Percentiles rank a stretch among this genome's conserved stretches.
Conservation (phyloP, 2,113 vertebrate species). For the Myrmecobius fasciatus region DNA sequence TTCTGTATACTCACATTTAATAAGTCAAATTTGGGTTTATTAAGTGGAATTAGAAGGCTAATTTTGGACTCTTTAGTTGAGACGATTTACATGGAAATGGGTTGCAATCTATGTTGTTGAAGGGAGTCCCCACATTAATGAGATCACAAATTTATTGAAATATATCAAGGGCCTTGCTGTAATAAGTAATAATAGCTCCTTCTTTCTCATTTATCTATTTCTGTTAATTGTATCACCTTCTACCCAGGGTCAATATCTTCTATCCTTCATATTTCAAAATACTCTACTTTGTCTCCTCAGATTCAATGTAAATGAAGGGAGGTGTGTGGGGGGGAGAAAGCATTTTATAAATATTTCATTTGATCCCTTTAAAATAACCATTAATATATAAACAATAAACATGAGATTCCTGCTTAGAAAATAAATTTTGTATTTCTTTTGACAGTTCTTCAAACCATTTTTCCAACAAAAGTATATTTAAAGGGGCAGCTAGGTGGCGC, state of each 20-base stretch:
- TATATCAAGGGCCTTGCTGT: background rate
- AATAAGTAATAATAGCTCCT: background rate
- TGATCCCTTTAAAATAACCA: background rate
- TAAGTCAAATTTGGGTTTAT: background rate
- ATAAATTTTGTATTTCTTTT: background rate
- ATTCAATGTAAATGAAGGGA: background rate
- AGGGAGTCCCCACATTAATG: background rate
- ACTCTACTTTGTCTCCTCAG: background rate
- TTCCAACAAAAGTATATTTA: background rate
- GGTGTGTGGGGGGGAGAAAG: background rate
- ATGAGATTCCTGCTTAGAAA: background rate
- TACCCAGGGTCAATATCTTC: background rate
- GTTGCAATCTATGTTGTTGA: background rate
- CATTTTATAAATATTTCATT: background rate
- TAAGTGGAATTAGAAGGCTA: background rate
- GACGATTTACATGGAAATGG: background rate
- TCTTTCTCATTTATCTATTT: background rate
- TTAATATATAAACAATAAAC: background rate
- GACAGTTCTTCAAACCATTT: background rate
- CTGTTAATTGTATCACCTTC: background rate
- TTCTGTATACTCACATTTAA: background rate
- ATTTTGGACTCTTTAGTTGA: background rate
- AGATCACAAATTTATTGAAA: background rate
- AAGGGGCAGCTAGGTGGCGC: too few relatives aligned
- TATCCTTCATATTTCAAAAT: background rate